These are phyloP conservation scores for Ephydatia muelleri DNA, from an alignment of 37 sponge, comb jelly and placozoan species.

Conservation along the genomic window DNA sequence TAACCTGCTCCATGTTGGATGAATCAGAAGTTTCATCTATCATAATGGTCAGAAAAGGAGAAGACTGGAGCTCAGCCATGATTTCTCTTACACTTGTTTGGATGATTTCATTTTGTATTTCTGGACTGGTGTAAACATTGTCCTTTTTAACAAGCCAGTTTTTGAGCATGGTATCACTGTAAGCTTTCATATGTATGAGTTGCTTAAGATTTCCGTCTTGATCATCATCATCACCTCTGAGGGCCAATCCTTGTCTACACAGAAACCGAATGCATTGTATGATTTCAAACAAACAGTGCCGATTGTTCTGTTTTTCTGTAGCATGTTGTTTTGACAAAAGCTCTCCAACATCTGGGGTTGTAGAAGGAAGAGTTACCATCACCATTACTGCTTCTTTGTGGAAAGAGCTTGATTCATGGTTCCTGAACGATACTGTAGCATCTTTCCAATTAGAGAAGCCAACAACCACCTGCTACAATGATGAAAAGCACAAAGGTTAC, in stretches of 20 bases:
- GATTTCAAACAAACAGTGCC: not conserved
- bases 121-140: constrained; percentile 43
- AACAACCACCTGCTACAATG: constrained; percentile 15
- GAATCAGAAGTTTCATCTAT: constrained; percentile 51
- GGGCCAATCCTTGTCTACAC: constrained; percentile 27
- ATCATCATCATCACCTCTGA: constrained; percentile 39
- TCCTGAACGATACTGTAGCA: constrained; percentile 30
- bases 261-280: constrained; percentile 15
- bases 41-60: constrained; percentile 51
- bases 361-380: constrained; percentile 30
- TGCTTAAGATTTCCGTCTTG: constrained; percentile 16
- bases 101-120: constrained; percentile 54
- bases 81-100: constrained; percentile 35
- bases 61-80: not conserved
- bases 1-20: constrained; percentile 42
- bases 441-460: constrained; percentile 68
- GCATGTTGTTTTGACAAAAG: constrained; percentile 13
- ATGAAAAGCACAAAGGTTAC: not conserved
- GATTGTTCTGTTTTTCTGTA: constrained; percentile 20
- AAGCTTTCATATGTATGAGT: constrained; percentile 23
- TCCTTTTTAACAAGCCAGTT: constrained; percentile 28
- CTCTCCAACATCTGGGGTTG: constrained; percentile 28
- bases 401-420: constrained; percentile 3
- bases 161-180: constrained; percentile 22
- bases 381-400: constrained; percentile 36